Evolutionary conservation across 2,888 invertebrate species (phyloP), one percentile per base, ranked within the genome.

Genomic region (Stomorhina lunata): DNA sequence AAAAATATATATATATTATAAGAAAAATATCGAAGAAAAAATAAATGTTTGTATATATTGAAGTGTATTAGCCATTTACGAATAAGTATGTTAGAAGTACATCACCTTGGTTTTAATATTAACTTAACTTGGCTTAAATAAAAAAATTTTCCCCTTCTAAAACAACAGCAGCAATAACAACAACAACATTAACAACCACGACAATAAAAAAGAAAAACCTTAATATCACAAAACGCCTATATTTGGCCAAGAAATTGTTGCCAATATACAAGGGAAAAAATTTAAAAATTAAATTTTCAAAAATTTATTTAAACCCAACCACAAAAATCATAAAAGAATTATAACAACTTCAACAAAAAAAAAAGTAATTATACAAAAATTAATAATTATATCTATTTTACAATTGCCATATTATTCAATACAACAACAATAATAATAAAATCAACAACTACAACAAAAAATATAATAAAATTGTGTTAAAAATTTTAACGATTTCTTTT

Each of bases 91-190:
- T 69, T 40, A 69, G 57, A 57, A 75, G 75, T 76, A 57, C 79
- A 82, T 82, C 75, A 76, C 82, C 82, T 82, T 82, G 82, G 82
- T 61, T 79, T n/a, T 79, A 71, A 65, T 71, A 69, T 53, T 78
- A 77, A 55, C 59, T 76, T 69, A 72, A 72, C 72, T 72, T 82
- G 79, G 66, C 53, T 76, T 53, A 55, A 50, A 77, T 50, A 48
- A 72, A 72, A 61, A 81, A 66, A 63, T 73, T 65, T 65, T 82
- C 79, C 82, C 82, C 79, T 82, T 82, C 82, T 82, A 82, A 82
- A 71, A 71, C 45, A 71, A 34, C 53, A 79, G 79, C 27, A 68
- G 48, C 15, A 50, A 65, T 15, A 61, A 71, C 17, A 65, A 57
- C 45, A 69, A 40, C 15, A 75, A 15, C 22, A 71, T 45, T 15